Base-by-base conservation (phyloP, 1,140 invertebrate genomes). In the Calliphora vicina region DNA sequence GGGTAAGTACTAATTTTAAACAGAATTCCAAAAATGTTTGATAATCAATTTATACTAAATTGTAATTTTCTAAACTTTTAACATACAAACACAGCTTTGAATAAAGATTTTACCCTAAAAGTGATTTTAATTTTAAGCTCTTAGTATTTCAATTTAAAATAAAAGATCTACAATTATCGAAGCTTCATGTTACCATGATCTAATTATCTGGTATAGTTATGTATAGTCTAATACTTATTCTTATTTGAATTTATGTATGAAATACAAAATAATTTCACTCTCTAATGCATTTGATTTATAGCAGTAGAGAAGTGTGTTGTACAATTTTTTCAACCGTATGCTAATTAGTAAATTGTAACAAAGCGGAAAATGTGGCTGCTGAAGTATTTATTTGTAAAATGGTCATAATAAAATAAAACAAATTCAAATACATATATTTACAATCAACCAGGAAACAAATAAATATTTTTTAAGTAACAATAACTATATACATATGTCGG, bases 1-100 rank as follows among this genome's bases (percentile, higher is more conserved):
- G 95, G 96, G 96, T 96, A 93, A 87, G 88, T 86, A 25, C 5
- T 50, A 50, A n/a, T 50, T 10, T 8, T 35, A 35, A 35, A 10
- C 35, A n/a, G n/a, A n/a, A n/a, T n/a, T n/a, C n/a, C n/a, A n/a
- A n/a, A n/a, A n/a, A n/a, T n/a, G n/a, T n/a, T n/a, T n/a, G 1
- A 35, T 35, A 35, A 35, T 35, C 35, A 35, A n/a, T n/a, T n/a
- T n/a, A n/a, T n/a, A n/a, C n/a, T n/a, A n/a, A n/a, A n/a, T n/a
- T n/a, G n/a, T n/a, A n/a, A n/a, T n/a, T n/a, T n/a, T n/a, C n/a
- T n/a, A n/a, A n/a, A n/a, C n/a, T n/a, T n/a, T n/a, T n/a, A n/a
- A n/a, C n/a, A n/a, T n/a, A n/a, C n/a, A n/a, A n/a, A n/a, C n/a
- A n/a, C n/a, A n/a, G n/a, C n/a, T n/a, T n/a, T n/a, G n/a, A n/a